Evolutionary conservation across 1,140 invertebrate genomes (phyloP), one percentile per base, ranked within the genome.

Genomic region (Anthonomus grandis): DNA sequence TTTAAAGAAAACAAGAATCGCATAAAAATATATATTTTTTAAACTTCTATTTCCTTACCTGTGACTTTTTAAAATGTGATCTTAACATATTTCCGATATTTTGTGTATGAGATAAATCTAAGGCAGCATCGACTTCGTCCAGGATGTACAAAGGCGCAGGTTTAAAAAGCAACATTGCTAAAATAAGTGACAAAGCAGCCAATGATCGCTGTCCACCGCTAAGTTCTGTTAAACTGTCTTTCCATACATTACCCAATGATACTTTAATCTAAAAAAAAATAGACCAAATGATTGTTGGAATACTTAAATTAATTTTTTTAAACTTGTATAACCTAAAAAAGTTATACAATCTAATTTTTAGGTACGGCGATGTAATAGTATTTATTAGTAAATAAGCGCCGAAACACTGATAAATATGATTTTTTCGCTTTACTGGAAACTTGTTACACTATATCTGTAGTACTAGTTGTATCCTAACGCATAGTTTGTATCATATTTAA

Each of bases 141-240:
- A 99, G 79, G 75, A 99, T 98, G 71, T 99, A 99, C 9, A 99
- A 79, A 1, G 97, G 97, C 10, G 97, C 97, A 4, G 97, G 97
- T 69, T 97, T 97, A 75, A 97, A 99, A 51, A 95, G 81, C 56
- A 99, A 76, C 87, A 99, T 91, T 19, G 97, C 90, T 57, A 99
- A 80, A 62, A 99, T 95, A 5, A 99, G 81, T 2, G 97, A 98
- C 18, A 99, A 77, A 1, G 97, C 97, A 19, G 98, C 95, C 15
- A 99, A 79, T 2, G 96, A 99, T 63, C 93, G 83, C 77, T 98
- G 95, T 1, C 96, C 97, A 50, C 97, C 97, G 54, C 93, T 97
- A 41, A 99, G 78, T 79, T 99, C 97, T 50, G 86, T 86, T 21
- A 99, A 78, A 9, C 90, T 95, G 60, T 99, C 95, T 76, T 99